Percentiles rank a stretch among this genome's conserved stretches.
phyloP scores from a whole-genome alignment of 2,888 invertebrate genomes.

The Harpalus rufipes region DNA sequence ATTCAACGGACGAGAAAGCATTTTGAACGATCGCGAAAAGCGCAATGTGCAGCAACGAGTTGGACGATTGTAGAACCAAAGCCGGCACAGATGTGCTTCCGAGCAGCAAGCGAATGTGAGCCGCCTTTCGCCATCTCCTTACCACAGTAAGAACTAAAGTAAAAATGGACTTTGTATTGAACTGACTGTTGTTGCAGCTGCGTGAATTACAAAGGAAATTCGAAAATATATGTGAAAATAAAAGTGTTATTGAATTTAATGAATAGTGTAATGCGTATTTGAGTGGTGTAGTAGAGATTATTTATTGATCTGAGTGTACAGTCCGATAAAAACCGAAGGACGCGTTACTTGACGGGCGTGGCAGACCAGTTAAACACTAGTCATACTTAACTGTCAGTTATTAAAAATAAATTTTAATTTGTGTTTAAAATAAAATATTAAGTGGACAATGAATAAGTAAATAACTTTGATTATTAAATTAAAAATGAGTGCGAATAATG shows the following conservation, averaged over 20 bases:
- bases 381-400: slow-evolving; percentile 72
- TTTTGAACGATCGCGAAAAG: slow-evolving; percentile 30
- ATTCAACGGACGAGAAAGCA: slow-evolving; percentile 60
- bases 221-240: slow-evolving; percentile 59
- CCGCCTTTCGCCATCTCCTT: slow-evolving; percentile 65
- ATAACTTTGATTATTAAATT: slow-evolving; percentile 24
- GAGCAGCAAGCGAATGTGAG: slow-evolving; percentile 54
- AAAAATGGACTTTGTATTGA: slow-evolving; percentile 64
- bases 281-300: slow-evolving; percentile 36
- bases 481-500: slow-evolving; percentile 76
- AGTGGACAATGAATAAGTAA: slow-evolving; percentile 59
- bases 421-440: slow-evolving; percentile 8
- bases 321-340: slow-evolving; percentile 70
- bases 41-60: slow-evolving; percentile 20
- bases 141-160: slow-evolving; percentile 55
- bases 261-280: slow-evolving; percentile 28
- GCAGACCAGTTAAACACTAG: slow-evolving; percentile 76
- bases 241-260: slow-evolving; percentile 49
- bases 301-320: slow-evolving; percentile 60
- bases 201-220: slow-evolving; percentile 65
- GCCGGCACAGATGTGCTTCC: slow-evolving; percentile 61
- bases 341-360: slow-evolving; percentile 75
- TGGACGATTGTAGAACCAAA: slow-evolving; percentile 57
- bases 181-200: slow-evolving; percentile 63
- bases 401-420: slow-evolving; percentile 57